A percentile compares a stretch with the other conserved stretches of the same genome.
Evolutionary conservation across 2,888 invertebrate species (phyloP).

Genomic region (Torymus texanus): DNA sequence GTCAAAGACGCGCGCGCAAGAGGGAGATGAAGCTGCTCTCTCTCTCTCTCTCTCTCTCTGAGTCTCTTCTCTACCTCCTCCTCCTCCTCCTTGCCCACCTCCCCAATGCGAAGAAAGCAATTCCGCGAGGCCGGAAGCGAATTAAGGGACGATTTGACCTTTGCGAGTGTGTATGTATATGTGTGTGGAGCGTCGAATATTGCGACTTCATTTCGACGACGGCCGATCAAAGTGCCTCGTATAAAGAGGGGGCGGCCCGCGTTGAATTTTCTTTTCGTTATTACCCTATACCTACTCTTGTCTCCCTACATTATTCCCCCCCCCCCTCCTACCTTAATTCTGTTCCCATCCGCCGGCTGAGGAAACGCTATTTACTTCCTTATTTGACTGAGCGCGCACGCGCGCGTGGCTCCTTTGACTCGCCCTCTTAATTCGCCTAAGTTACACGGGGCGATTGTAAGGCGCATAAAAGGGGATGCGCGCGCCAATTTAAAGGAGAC

Average conservation of each 20-base stretch:
- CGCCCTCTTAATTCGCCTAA: conserved; percentile 39
- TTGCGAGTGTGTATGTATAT: background rate
- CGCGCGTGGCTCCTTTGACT: conserved; percentile 24
- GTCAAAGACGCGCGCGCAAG: conserved; percentile 32
- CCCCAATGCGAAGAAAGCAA: conserved; percentile 70
- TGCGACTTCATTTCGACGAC: conserved; percentile 42
- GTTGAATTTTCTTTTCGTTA: conserved; percentile 50
- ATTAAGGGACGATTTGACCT: conserved; percentile 60
- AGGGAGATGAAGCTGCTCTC: background rate
- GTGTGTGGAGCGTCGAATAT: conserved; percentile 33
- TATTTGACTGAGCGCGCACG: conserved; percentile 1
- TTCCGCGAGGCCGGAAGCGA: conserved; percentile 65
- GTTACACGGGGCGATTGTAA: conserved; percentile 11
- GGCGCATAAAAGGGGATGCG: conserved; percentile 9
- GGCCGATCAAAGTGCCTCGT: conserved; percentile 46
- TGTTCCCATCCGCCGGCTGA: background rate
- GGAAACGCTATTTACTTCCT: conserved; percentile 30
- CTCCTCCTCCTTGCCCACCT: no score
- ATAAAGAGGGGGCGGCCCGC: background rate
- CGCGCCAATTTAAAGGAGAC: conserved; percentile 32
- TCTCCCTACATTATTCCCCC: conserved; percentile 27
- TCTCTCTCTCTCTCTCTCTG: no score
- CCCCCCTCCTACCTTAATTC: no score
- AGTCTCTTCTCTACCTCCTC: no score
- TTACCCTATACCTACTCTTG: background rate